Percentiles rank a stretch among this genome's conserved stretches.
Evolutionary conservation across 2,888 invertebrate genomes (phyloP).

Genomic region (Ctena decussata): DNA sequence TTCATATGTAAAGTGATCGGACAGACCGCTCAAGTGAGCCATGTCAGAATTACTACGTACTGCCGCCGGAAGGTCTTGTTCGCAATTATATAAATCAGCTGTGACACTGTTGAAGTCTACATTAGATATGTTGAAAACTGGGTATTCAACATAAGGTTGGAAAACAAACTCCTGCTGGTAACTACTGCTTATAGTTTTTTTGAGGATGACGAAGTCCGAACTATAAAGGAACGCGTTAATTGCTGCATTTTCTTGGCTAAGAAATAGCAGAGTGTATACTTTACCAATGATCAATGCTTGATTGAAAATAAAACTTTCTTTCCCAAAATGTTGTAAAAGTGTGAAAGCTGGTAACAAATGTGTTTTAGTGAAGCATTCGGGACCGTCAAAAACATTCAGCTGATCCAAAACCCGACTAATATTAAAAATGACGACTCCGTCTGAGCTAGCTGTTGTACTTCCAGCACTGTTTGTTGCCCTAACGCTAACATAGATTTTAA

Average conservation of each 20-base stretch:
- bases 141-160: neutral
- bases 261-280: neutral
- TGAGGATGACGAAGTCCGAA: neutral
- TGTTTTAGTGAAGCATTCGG: neutral
- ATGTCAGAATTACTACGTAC: too few species aligned
- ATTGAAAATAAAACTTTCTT: neutral
- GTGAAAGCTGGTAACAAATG: neutral
- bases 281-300: neutral
- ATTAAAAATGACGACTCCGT: constrained; percentile 20
- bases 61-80: neutral
- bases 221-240: neutral
- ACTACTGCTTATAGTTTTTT: neutral
- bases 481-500: constrained; percentile 6
- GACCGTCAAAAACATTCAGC: neutral
- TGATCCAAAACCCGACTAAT: neutral
- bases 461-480: neutral
- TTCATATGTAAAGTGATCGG: neutral
- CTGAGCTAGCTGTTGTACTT: neutral
- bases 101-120: too few species aligned
- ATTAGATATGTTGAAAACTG: neutral
- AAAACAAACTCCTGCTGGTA: neutral
- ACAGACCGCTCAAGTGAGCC: neutral
- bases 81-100: neutral
- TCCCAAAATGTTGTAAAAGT: too few species aligned
- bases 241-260: neutral